phyloP scores from a whole-genome alignment of 2,113 vertebrate genomes.

The Macrotis lagotis region DNA sequence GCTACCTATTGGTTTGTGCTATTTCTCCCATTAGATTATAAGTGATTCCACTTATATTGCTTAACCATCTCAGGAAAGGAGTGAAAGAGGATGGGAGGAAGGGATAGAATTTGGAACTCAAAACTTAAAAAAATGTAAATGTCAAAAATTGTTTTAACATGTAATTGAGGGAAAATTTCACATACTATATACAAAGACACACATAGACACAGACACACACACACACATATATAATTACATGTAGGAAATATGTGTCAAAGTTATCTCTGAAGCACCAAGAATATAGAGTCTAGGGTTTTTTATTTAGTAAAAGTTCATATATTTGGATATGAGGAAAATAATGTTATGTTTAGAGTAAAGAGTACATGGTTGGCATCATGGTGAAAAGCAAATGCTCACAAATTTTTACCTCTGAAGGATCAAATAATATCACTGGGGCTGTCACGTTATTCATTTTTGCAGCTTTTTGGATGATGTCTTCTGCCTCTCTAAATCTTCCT shows the following conservation, averaged over 20 bases:
- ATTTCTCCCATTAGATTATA: neutral
- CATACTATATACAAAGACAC: too few relatives aligned
- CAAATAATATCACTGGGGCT: constrained; percentile 84
- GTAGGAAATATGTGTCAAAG: too few relatives aligned
- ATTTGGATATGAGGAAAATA: neutral
- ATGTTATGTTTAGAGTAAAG: constrained; percentile 18
- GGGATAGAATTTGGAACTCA: too few relatives aligned
- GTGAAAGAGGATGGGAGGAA: too few relatives aligned
- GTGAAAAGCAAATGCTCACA: neutral
- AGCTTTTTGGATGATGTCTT: constrained; percentile 88
- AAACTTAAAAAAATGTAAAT: too few relatives aligned
- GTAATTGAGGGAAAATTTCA: too few relatives aligned
- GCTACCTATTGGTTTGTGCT: neutral
- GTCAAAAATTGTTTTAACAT: too few relatives aligned
- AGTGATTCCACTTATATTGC: too few relatives aligned
- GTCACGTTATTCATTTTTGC: constrained; percentile 87
- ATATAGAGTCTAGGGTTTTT: neutral
- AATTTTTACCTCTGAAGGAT: constrained; percentile 82
- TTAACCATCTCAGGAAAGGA: too few relatives aligned
- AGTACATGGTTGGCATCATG: neutral
- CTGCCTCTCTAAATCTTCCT: constrained; percentile 89
- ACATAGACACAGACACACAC: too few relatives aligned
- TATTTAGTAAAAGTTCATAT: neutral
- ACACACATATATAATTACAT: too few relatives aligned
- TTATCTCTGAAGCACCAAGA: neutral